Base-by-base conservation (phyloP, 1,140 invertebrate species). In the Diachasmimorpha longicaudata region DNA sequence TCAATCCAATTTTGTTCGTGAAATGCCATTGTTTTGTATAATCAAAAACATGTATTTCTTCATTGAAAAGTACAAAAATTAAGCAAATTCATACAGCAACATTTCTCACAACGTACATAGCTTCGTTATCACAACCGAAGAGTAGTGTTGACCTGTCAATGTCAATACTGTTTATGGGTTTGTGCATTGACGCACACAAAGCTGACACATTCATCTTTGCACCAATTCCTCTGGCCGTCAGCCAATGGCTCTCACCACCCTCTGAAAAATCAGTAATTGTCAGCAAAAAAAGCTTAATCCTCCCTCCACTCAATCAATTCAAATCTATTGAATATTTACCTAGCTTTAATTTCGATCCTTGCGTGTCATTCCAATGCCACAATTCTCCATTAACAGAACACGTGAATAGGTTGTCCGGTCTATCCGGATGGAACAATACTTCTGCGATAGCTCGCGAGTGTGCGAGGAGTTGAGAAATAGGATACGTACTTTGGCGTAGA, bases 51-150 rank as follows among this genome's bases (percentile, higher is more conserved):
- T 46, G 4, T 21, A 19, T 58, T 58, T 19, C 16, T 58, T 21
- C 19, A 58, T 9, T 19, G 2, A 31, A 31, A 21, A 55, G 1
- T 55, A 8, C 4, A 23, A 68, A 37, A 68, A 68, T 16, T 37
- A 39, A 1, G 19, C 9, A 13, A 63, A 73, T 19, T 83, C 77
- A 85, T 75, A 85, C 69, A 46, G 66, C 13, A 70, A 93, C 85
- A 87, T 93, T 92, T 85, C 92, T 93, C 13, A 95, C 91, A 67
- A 94, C 86, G 88, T 95, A 95, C 77, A 96, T 86, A 44, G 94
- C 94, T 89, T 96, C 95, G 85, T 95, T 95, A 84, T 96, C 95
- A 77, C 93, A 93, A 31, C 94, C 94, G 89, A 94, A 96, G 4
- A 96, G 80, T 36, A 96, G 85, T 55, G 91, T 93, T 46, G 91